Evolutionary conservation across 2,113 vertebrate genomes (phyloP).

Genomic region (Phyllostomus hastatus): DNA sequence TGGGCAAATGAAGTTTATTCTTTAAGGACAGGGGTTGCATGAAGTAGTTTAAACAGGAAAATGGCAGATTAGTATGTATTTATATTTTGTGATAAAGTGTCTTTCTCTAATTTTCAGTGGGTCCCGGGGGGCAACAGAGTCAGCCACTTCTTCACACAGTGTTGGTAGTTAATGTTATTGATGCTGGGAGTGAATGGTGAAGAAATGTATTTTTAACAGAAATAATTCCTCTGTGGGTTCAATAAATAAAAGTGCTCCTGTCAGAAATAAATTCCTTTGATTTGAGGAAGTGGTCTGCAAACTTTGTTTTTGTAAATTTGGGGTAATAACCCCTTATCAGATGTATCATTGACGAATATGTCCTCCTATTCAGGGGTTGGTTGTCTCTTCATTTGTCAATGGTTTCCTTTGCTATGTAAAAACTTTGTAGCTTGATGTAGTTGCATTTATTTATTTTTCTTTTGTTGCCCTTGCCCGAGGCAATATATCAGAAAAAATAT

Average conservation of each 20-base stretch:
- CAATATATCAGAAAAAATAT: not conserved
- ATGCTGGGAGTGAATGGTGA: not conserved
- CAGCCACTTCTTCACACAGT: not conserved
- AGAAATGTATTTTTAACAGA: not conserved
- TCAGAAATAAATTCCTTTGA: not conserved
- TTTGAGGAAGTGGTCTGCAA: not conserved
- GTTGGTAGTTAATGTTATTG: not conserved
- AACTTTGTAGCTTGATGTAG: not conserved
- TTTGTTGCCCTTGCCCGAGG: not conserved
- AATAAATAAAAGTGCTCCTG: not conserved
- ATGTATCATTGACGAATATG: too few relatives aligned
- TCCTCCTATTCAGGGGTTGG: not conserved
- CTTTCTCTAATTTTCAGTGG: not conserved
- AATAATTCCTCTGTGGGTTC: not conserved
- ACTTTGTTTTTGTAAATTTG: not conserved
- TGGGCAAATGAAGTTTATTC: not conserved
- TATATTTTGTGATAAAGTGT: not conserved
- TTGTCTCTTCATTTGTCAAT: not conserved
- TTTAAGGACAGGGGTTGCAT: not conserved
- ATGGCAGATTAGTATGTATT: not conserved
- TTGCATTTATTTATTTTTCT: not conserved
- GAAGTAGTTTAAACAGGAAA: not conserved
- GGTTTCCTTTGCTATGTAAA: not conserved
- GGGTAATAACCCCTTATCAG: not conserved
- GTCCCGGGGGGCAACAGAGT: not conserved